phyloP scores from a whole-genome alignment of 2,113 vertebrate species.

The Amphiprion ocellaris region DNA sequence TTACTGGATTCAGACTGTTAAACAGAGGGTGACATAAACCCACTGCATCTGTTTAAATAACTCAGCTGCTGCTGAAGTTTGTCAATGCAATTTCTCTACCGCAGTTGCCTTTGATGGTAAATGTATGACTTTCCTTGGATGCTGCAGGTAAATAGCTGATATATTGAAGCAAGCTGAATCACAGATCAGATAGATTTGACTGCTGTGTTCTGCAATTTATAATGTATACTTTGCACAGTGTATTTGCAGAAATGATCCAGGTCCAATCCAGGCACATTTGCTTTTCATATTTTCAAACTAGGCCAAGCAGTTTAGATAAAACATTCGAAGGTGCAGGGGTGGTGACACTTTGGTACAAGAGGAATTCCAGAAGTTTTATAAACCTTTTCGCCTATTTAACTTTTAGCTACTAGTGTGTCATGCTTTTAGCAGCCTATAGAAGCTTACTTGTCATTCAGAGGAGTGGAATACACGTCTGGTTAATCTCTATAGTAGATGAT shows the following conservation, averaged over 20 bases:
- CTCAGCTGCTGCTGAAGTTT: background rate
- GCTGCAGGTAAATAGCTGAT: background rate
- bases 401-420: background rate
- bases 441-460: conserved; percentile 20
- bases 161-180: no score
- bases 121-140: background rate
- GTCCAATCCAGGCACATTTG: no score
- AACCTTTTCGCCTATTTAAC: background rate
- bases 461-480: conserved; percentile 20
- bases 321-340: background rate
- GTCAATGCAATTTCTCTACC: background rate
- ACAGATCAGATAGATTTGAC: no score
- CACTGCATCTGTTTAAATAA: conserved; percentile 10
- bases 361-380: background rate
- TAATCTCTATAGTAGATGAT: conserved; percentile 45
- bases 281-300: no score
- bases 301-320: background rate
- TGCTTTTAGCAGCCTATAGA: background rate
- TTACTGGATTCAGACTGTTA: background rate
- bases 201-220: no score
- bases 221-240: no score
- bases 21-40: background rate
- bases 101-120: background rate
- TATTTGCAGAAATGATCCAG: no score
- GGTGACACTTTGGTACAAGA: background rate